phyloP scores from a whole-genome alignment of 2,797 vertebrate genomes.

The Leuciscus waleckii region DNA sequence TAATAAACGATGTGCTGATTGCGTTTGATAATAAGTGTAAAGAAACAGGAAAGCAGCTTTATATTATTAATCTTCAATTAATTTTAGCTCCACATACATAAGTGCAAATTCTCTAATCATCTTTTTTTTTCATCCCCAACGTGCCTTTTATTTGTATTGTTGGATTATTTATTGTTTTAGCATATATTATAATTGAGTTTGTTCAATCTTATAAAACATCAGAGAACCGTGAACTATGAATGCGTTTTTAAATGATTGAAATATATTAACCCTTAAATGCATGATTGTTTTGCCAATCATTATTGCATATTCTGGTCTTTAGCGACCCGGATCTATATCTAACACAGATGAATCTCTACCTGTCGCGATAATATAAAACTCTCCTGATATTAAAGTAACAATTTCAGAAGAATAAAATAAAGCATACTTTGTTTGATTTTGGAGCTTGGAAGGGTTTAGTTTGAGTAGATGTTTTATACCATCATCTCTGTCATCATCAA shows the following conservation, averaged over 20 bases:
- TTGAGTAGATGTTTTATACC: too few relatives aligned
- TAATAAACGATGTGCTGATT: not conserved
- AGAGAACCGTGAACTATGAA: not conserved
- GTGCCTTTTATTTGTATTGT: not conserved
- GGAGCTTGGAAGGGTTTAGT: too few relatives aligned
- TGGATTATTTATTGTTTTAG: not conserved
- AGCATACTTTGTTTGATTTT: too few relatives aligned
- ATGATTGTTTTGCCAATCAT: too few relatives aligned
- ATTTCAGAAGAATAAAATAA: too few relatives aligned
- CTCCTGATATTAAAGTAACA: too few relatives aligned
- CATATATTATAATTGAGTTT: not conserved
- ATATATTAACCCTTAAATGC: not conserved
- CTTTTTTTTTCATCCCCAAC: not conserved
- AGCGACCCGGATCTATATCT: too few relatives aligned
- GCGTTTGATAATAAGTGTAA: not conserved
- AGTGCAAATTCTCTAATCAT: not conserved
- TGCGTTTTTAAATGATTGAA: not conserved
- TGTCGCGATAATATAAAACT: too few relatives aligned
- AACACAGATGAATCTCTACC: too few relatives aligned
- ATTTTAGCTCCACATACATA: too few relatives aligned
- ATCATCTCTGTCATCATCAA: too few relatives aligned
- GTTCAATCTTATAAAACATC: not conserved
- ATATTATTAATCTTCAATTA: not conserved
- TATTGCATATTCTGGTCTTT: too few relatives aligned
- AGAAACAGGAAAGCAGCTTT: not conserved